Evolutionary conservation across 23 tunicate species (phyloP).

Genomic region (Halocynthia roretzi): DNA sequence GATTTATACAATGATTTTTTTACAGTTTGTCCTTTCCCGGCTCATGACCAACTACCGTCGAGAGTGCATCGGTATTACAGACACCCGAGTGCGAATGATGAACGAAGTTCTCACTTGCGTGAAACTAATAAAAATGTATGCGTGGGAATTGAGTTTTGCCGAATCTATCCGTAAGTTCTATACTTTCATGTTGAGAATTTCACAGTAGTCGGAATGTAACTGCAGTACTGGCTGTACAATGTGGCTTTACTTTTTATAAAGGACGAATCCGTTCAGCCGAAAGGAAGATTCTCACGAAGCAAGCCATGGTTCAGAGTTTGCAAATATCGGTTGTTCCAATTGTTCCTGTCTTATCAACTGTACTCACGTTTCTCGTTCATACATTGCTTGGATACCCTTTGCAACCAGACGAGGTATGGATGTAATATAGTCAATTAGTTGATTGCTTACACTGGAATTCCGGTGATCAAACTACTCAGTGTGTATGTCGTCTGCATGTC

Average conservation of each 20-base stretch:
- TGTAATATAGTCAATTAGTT: not conserved
- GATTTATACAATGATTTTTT: not conserved
- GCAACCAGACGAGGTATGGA: constrained; percentile 55
- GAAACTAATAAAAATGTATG: constrained; percentile 90
- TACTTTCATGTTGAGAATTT: not conserved
- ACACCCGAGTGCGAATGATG: constrained; percentile 88
- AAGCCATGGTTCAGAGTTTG: constrained; percentile 67
- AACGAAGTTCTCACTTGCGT: constrained; percentile 87
- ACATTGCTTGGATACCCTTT: constrained; percentile 74
- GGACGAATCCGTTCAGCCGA: constrained; percentile 41
- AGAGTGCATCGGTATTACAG: constrained; percentile 44
- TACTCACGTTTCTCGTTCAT: constrained; percentile 64
- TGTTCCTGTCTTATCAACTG: constrained; percentile 72
- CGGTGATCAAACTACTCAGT: not conserved
- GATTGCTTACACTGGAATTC: no score
- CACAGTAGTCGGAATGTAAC: not conserved
- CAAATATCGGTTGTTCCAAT: constrained; percentile 64
- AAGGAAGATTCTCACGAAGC: constrained; percentile 31
- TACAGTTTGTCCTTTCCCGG: constrained; percentile 18
- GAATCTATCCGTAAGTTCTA: constrained; percentile 49
- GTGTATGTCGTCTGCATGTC: not conserved
- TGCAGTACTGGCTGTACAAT: no score
- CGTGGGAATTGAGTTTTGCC: constrained; percentile 91
- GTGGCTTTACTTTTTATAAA: no score
- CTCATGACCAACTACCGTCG: constrained; percentile 61